These are phyloP conservation scores for Pogonognathellus flavescens DNA, from an alignment of 1,140 invertebrate species.

Conservation along the genomic window DNA sequence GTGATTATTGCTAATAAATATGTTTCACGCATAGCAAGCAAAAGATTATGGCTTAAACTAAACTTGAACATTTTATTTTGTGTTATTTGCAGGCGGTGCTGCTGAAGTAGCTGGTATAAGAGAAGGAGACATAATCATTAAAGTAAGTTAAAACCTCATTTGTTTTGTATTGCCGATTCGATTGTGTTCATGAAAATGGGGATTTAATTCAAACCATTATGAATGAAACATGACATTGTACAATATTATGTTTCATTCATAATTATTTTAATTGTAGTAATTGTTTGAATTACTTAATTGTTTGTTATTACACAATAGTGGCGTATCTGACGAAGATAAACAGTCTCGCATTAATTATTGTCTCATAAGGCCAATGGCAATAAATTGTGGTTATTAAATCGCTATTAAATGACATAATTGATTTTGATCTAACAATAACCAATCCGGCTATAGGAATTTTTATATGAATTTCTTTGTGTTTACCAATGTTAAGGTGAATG, in stretches of 20 bases:
- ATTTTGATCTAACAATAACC: neutral
- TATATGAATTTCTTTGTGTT: neutral
- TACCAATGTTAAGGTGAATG: slow-evolving; percentile 81
- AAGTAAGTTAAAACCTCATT: slow-evolving; percentile 74
- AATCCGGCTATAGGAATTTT: slow-evolving; percentile 5
- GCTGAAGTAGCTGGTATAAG: slow-evolving; percentile 93
- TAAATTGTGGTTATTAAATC: no score
- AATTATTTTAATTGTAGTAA: no score
- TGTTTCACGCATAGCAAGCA: no score
- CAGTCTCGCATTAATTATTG: no score
- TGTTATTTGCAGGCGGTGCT: slow-evolving; percentile 82
- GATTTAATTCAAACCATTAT: neutral
- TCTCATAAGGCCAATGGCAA: no score
- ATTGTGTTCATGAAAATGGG: no score
- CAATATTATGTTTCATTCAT: neutral
- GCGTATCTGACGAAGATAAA: no score
- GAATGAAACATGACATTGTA: neutral
- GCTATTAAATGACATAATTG: neutral
- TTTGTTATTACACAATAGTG: neutral
- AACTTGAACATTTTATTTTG: no score
- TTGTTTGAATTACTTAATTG: neutral
- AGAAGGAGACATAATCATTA: slow-evolving; percentile 93
- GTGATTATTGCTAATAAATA: no score
- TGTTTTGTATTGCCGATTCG: neutral
- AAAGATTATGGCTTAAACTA: no score